Conservation (phyloP, 2,113 vertebrate species). For the Tenrec ecaudatus region DNA sequence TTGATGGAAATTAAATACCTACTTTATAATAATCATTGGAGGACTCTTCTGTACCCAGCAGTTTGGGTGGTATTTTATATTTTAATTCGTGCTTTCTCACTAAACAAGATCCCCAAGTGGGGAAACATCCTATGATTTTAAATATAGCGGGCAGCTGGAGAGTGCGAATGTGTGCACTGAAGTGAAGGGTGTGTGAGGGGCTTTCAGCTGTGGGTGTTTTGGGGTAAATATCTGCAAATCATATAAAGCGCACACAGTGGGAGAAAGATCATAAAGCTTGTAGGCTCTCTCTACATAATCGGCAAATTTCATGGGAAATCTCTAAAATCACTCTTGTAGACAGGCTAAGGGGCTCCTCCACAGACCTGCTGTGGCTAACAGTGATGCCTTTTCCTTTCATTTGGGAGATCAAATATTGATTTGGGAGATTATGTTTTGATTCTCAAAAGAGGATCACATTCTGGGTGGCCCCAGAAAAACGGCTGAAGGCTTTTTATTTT, state of each 20-base stretch:
- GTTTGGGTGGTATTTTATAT: constrained; percentile 58
- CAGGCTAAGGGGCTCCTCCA: neutral
- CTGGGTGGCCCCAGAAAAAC: neutral
- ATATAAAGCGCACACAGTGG: neutral
- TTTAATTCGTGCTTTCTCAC: constrained; percentile 66
- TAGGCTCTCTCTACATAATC: neutral
- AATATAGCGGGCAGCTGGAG: constrained; percentile 76
- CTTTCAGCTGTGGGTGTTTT: constrained; percentile 69
- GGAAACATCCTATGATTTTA: constrained; percentile 73
- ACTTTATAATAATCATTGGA: constrained; percentile 59
- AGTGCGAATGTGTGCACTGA: constrained; percentile 44
- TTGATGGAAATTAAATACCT: constrained; percentile 25
- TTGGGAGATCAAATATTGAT: constrained; percentile 38
- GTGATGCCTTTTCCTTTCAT: constrained; percentile 56
- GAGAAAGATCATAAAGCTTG: constrained; percentile 40
- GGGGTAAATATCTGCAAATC: constrained; percentile 70
- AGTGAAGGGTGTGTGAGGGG: constrained; percentile 24
- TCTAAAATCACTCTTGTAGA: constrained; percentile 36
- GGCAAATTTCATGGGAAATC: constrained; percentile 29
- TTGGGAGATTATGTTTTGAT: constrained; percentile 43
- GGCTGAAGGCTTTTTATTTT: neutral
- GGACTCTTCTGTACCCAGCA: constrained; percentile 31
- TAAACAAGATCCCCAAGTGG: constrained; percentile 67
- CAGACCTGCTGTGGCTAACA: constrained; percentile 40
- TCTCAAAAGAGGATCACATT: constrained; percentile 50